A percentile compares a stretch with the other conserved stretches of the same genome.
Conservation (phyloP, 2,888 invertebrate genomes). For the Temnothorax rugatulus region DNA sequence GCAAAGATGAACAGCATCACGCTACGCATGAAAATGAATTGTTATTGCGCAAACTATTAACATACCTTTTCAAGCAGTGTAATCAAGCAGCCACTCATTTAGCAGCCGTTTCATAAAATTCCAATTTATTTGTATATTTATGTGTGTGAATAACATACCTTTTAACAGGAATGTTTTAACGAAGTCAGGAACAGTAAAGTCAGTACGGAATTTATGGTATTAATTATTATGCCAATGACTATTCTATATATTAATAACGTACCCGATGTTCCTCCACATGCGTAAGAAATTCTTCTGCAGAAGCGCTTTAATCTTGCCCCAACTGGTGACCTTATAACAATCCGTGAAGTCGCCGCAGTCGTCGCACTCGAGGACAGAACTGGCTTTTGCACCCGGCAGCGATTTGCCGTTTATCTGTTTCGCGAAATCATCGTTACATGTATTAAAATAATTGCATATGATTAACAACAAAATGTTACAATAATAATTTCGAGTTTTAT, state of each 20-base stretch:
- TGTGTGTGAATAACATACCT: background rate
- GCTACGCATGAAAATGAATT: conserved; percentile 76
- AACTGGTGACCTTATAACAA: conserved; percentile 91
- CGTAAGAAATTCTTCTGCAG: conserved; percentile 95
- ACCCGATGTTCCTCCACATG: conserved; percentile 97
- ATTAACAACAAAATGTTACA: background rate
- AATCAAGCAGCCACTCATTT: background rate
- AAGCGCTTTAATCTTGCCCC: conserved; percentile 94
- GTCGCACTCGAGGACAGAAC: conserved; percentile 88
- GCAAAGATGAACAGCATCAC: conserved; percentile 98
- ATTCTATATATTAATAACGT: conserved; percentile 63
- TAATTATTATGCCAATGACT: background rate
- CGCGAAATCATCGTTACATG: conserved; percentile 3
- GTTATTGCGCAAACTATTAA: background rate
- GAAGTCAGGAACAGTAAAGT: background rate
- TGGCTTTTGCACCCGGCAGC: conserved; percentile 82
- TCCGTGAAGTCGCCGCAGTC: conserved; percentile 88
- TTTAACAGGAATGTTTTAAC: background rate
- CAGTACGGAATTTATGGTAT: background rate
- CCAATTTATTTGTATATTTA: background rate
- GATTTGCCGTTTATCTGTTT: conserved; percentile 83
- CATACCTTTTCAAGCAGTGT: background rate
- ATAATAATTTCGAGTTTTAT: background rate
- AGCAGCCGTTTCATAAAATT: background rate
- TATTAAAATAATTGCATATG: background rate